Base-by-base conservation (phyloP, 2,797 vertebrate species). In the Aphelocoma californica region DNA sequence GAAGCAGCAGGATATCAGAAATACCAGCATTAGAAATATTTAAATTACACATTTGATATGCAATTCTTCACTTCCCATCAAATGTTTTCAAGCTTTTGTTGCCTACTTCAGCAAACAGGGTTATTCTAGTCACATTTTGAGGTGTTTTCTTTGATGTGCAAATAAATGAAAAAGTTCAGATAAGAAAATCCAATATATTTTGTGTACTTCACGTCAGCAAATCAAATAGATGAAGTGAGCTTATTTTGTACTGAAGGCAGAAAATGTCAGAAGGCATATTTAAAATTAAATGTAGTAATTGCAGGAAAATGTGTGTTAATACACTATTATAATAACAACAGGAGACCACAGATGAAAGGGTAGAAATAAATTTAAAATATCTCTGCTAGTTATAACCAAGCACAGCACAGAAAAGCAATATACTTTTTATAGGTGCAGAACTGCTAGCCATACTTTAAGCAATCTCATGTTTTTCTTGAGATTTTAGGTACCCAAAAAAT, bases 141-240 rank as follows among this genome's bases (percentile, higher is more conserved):
- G 94, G 70, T 96, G 79, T 64, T 95, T 86, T 92, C 88, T 97
- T 97, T 96, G 94, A 97, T 95, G 92, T 97, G 88, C 64, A 97
- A 97, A 96, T 96, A 96, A 94, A 96, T 28, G 8, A 83, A 79
- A 85, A 95, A 86, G 60, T 92, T 95, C 85, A 96, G 91, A 97
- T 97, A 93, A 92, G 88, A 92, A 93, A 93, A 95, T 92, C 81
- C 72, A 95, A 90, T 90, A 86, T 81, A 81, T 92, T 95, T 83
- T 92, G 86, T 89, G 75, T 95, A 86, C 65, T 90, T 94, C 45
- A 38, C 1, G 1, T 90, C 81, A 90, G 36, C 45, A 94, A 92
- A 93, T 69, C 71, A 95, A 96, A 94, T 18, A 93, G 69, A 87
- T 79, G 79, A 96, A 92, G 66, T 44, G 28, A 91, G 70, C 51